Evolutionary conservation across 2,113 vertebrate species (phyloP), one percentile per base, ranked within the genome.

Genomic region (Chaetops frenatus): DNA sequence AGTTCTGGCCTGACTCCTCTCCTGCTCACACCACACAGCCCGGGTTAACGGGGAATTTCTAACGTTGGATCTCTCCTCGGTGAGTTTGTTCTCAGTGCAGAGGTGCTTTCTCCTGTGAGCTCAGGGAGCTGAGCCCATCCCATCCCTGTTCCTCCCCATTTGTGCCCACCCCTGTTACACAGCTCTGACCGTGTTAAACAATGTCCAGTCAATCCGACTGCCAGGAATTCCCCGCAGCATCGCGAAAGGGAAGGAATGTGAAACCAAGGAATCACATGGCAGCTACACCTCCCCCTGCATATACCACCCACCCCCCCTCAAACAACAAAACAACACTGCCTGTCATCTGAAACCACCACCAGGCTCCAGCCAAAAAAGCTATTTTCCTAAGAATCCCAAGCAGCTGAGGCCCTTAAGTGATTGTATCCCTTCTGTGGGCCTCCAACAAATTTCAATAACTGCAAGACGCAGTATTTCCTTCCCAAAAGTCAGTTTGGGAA

Each of bases 341-440:
- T 94, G 91, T 91, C 91, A 95, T 81, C 81, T n/a, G 92, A 96
- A 86, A 94, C 94, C 94, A 78, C 79, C 84, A 92, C 90, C 73
- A 93, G 76, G 35, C 61, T 91, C 91, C 76, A 91, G 82, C 92
- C 88, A 82, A 96, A 90, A 93, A 90, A 80, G 86, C 88, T 77
- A 66, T 81, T 87, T 92, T 72, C 83, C 85, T 76, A 70, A 97
- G 97, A 98, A 98, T 96, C 92, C 95, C 54, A 92, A 96, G 97
- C 97, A 97, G 97, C 97, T 96, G 96, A 97, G 97, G 96, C 97
- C 96, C 97, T 91, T 80, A 48, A 91, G 95, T 94, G 85, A 62
- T 93, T 97, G 93, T 62, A 94, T 98, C 97, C 98, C 97, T 97
- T 98, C 95, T 97, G 97, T 97, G 97, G 97, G 95, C 95, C 92